phyloP scores from a whole-genome alignment of 2,888 invertebrate species.

The Odontocerum albicorne region DNA sequence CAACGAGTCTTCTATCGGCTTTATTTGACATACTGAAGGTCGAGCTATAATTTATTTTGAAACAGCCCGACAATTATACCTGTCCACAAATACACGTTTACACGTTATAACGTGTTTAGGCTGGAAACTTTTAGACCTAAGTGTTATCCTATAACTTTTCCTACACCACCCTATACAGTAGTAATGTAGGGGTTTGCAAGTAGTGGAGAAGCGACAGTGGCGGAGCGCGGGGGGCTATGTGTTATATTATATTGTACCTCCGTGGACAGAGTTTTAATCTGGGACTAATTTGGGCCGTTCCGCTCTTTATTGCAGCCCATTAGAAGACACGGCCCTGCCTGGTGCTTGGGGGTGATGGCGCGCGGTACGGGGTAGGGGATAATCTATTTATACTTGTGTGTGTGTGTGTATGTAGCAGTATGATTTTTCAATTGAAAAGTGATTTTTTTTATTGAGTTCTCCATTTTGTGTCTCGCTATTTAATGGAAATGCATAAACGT shows the following conservation, averaged over 20 bases:
- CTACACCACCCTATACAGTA: too few species aligned
- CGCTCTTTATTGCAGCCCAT: conserved; percentile 42
- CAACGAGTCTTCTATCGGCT: too few species aligned
- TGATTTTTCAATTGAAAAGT: conserved; percentile 5
- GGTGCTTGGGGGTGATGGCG: conserved; percentile 6
- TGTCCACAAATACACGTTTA: too few species aligned
- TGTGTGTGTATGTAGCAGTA: conserved; percentile 6
- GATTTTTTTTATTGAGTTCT: not conserved
- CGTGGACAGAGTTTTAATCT: conserved; percentile 64
- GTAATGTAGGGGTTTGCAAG: too few species aligned
- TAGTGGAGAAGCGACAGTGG: not conserved
- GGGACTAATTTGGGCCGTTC: conserved; percentile 61
- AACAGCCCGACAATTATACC: too few species aligned
- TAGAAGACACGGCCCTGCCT: conserved; percentile 22
- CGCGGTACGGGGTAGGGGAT: not conserved
- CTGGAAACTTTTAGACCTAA: too few species aligned
- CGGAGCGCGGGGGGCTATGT: not conserved
- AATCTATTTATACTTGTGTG: not conserved
- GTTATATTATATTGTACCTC: conserved; percentile 43
- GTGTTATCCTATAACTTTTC: too few species aligned
- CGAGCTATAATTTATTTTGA: too few species aligned
- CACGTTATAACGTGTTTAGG: too few species aligned
- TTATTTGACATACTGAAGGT: too few species aligned
- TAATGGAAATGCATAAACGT: too few species aligned
- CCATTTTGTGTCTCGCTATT: too few species aligned